Evolutionary conservation across 2,113 vertebrate genomes (phyloP).

Genomic region (Lycocorax pyrrhopterus): DNA sequence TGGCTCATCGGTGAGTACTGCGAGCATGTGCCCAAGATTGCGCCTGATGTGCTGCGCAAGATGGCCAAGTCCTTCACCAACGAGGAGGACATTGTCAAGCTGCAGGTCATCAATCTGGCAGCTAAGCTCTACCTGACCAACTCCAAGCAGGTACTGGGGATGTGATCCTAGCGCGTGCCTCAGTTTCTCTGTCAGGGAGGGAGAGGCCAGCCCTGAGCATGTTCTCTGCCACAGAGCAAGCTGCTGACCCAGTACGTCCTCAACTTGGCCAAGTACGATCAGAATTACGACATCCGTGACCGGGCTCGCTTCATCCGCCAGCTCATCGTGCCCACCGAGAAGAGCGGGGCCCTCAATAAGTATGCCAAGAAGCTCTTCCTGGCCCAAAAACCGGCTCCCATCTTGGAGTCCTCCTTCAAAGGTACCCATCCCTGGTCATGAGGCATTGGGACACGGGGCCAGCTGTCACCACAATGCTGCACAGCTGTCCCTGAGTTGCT

Average conservation of each 20-base stretch:
- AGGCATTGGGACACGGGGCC: accelerated
- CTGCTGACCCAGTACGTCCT: slow-evolving; percentile 96
- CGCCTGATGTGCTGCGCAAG: slow-evolving; percentile 92
- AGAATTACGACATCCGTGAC: slow-evolving; percentile 97
- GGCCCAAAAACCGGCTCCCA: slow-evolving; percentile 92
- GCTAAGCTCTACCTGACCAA: slow-evolving; percentile 98
- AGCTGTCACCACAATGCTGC: neutral
- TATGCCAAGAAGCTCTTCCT: slow-evolving; percentile 97
- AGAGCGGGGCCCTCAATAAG: slow-evolving; percentile 93
- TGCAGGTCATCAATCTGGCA: slow-evolving; percentile 94
- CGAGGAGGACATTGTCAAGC: slow-evolving; percentile 96
- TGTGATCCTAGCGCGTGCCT: accelerated
- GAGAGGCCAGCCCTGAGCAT: neutral
- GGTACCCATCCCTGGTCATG: slow-evolving; percentile 68
- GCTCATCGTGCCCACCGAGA: slow-evolving; percentile 95
- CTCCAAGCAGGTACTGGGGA: slow-evolving; percentile 78
- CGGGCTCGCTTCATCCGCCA: slow-evolving; percentile 95
- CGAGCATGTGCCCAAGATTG: slow-evolving; percentile 93
- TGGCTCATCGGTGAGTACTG: slow-evolving; percentile 98
- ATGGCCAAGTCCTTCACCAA: slow-evolving; percentile 97
- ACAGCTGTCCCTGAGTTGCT: neutral
- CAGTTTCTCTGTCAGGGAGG: neutral
- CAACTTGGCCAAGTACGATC: slow-evolving; percentile 97
- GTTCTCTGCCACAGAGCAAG: slow-evolving; percentile 80
- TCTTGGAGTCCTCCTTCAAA: slow-evolving; percentile 98